These are phyloP conservation scores for Apis mellifera DNA, from an alignment of 1,140 invertebrate species.

Conservation along the genomic window DNA sequence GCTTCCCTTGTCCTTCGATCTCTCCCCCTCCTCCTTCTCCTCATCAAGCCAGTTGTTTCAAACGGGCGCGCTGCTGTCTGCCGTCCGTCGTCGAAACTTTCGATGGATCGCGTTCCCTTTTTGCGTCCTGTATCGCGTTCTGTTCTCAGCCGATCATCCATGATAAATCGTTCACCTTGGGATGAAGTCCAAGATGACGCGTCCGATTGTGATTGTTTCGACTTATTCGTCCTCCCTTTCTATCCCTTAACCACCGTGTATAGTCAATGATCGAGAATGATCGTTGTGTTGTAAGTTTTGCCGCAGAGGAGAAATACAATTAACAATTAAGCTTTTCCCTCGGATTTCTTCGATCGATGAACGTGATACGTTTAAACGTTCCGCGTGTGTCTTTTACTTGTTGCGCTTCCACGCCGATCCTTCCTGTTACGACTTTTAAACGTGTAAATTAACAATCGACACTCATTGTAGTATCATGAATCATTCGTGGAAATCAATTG, in stretches of 20 bases:
- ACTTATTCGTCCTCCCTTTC: neutral
- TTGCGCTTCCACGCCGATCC: conserved; percentile 8
- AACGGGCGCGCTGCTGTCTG: neutral
- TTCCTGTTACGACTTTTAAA: too few species aligned
- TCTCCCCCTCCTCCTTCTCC: neutral
- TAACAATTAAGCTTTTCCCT: neutral
- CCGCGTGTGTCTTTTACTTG: conserved; percentile 31
- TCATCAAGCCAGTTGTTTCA: conserved; percentile 10
- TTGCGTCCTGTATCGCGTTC: conserved; percentile 43
- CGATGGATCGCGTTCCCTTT: conserved; percentile 59
- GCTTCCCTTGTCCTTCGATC: neutral
- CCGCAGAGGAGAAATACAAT: neutral
- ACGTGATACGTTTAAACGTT: conserved; percentile 25
- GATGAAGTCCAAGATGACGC: conserved; percentile 3
- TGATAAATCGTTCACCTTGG: conserved; percentile 47
- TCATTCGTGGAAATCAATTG: too few species aligned
- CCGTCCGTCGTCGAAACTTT: conserved; percentile 62
- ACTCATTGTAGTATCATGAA: too few species aligned
- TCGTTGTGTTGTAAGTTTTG: conserved; percentile 12
- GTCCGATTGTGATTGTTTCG: too few species aligned
- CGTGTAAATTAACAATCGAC: too few species aligned
- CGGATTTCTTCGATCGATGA: neutral
- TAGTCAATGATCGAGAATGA: neutral
- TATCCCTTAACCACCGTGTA: neutral
- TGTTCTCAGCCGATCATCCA: conserved; percentile 47